Evolutionary conservation across 2,797 vertebrate genomes (phyloP).

Genomic region (Enteromius unitaeniatus): DNA sequence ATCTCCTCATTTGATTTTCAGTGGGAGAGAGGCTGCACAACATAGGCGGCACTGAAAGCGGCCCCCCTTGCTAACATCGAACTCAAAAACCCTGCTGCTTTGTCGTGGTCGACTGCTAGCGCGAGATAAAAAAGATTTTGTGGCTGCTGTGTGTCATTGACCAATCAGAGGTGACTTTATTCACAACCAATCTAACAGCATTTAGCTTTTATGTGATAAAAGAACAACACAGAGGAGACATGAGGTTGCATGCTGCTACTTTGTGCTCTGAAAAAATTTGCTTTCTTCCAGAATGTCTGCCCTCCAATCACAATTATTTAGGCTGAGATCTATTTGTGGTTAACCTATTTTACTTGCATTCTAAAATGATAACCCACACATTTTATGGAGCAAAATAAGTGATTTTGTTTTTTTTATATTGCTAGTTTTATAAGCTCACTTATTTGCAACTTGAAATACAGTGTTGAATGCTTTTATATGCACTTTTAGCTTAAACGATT

Average conservation of each 20-base stretch:
- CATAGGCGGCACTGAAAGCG: background rate
- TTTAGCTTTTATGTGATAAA: slow-evolving; percentile 5
- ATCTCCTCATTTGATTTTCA: background rate
- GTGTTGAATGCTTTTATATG: background rate
- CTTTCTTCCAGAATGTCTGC: background rate
- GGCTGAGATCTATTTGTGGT: slow-evolving; percentile 6
- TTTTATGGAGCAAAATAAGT: background rate
- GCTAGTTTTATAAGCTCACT: background rate
- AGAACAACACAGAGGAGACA: background rate
- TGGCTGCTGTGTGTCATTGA: background rate
- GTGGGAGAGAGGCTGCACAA: background rate
- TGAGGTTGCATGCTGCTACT: slow-evolving; percentile 23
- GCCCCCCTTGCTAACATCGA: background rate
- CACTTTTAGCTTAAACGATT: background rate
- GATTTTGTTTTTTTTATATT: background rate
- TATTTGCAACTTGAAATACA: background rate
- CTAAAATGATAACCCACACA: background rate
- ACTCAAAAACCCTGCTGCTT: slow-evolving; percentile 17
- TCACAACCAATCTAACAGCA: slow-evolving; percentile 18
- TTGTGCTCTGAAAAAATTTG: slow-evolving; percentile 6
- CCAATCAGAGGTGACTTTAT: slow-evolving; percentile 9
- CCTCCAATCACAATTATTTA: slow-evolving; percentile 14
- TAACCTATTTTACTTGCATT: background rate
- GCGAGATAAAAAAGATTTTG: slow-evolving; percentile 11
- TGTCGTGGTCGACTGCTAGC: slow-evolving; percentile 12